A percentile compares a stretch with the other conserved stretches of the same genome.
These are phyloP conservation scores for Aradus depressus DNA, from an alignment of 2,888 invertebrate genomes.

Conservation along the genomic window DNA sequence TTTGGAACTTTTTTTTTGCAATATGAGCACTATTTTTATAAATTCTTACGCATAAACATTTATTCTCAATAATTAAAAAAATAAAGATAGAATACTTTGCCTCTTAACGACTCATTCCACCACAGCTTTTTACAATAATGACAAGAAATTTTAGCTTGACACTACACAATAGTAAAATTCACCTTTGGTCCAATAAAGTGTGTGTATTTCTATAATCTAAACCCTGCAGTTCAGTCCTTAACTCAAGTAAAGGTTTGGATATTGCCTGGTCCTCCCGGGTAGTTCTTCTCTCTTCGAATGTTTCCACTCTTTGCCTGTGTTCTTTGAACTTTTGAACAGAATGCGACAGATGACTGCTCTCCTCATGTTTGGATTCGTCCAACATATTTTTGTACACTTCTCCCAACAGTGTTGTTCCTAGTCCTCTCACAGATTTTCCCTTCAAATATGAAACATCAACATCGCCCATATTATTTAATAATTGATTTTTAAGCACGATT, in stretches of 20 bases:
- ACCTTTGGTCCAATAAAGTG: constrained; percentile 56
- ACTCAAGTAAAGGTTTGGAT: constrained; percentile 43
- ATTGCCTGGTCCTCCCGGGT: constrained; percentile 7
- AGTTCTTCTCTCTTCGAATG: constrained; percentile 3
- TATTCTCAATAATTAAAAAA: no score
- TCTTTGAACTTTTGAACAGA: neutral
- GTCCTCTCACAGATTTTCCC: constrained; percentile 67
- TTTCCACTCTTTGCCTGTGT: neutral
- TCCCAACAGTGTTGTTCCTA: constrained; percentile 41
- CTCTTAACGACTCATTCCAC: no score
- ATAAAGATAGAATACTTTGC: no score
- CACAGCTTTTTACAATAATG: no score
- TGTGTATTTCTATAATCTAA: constrained; percentile 50
- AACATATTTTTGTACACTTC: constrained; percentile 39
- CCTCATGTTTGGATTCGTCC: neutral
- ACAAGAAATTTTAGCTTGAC: no score
- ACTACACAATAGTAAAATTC: constrained; percentile 6
- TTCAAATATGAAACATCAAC: no score
- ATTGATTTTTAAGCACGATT: no score
- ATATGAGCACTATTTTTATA: no score
- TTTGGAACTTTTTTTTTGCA: no score
- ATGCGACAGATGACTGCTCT: neutral
- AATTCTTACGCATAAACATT: no score
- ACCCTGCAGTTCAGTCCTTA: constrained; percentile 51
- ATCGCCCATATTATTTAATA: no score